phyloP scores from a whole-genome alignment of 2,113 vertebrate genomes.

The Sceloporus undulatus region DNA sequence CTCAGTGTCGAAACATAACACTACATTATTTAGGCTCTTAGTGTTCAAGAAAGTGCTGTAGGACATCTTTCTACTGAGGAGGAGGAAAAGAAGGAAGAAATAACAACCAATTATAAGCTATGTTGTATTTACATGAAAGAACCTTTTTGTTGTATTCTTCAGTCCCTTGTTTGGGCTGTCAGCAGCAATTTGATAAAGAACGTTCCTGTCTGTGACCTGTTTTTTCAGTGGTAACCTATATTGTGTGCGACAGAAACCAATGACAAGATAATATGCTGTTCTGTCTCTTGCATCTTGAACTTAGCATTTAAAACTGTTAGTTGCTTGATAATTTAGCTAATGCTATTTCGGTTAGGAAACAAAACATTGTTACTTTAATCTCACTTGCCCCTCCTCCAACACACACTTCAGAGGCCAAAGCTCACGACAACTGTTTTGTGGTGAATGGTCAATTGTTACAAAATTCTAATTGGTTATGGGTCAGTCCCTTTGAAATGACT shows the following conservation, averaged over 20 bases:
- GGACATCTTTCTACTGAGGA: conserved; percentile 77
- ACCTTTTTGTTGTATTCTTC: conserved; percentile 79
- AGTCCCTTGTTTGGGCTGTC: conserved; percentile 83
- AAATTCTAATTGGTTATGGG: conserved; percentile 89
- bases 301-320: conserved; percentile 68
- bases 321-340: conserved; percentile 69
- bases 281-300: conserved; percentile 61
- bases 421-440: conserved; percentile 78
- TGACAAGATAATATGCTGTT: conserved; percentile 67
- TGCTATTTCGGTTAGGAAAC: conserved; percentile 56
- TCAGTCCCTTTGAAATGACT: conserved; percentile 82
- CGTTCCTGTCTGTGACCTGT: conserved; percentile 79
- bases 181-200: conserved; percentile 84
- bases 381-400: conserved; percentile 71
- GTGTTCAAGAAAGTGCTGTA: conserved; percentile 74
- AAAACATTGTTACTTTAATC: conserved; percentile 74
- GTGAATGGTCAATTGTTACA: conserved; percentile 86
- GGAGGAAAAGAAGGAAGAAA: conserved; percentile 71
- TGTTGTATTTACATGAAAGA: conserved; percentile 83
- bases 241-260: conserved; percentile 73
- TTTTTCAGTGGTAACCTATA: conserved; percentile 81
- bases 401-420: conserved; percentile 80
- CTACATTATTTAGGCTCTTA: conserved; percentile 58
- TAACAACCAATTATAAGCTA: conserved; percentile 82
- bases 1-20: conserved; percentile 46